These are phyloP conservation scores for Leucophenga montana DNA, from an alignment of 2,888 invertebrate species.

Conservation along the genomic window DNA sequence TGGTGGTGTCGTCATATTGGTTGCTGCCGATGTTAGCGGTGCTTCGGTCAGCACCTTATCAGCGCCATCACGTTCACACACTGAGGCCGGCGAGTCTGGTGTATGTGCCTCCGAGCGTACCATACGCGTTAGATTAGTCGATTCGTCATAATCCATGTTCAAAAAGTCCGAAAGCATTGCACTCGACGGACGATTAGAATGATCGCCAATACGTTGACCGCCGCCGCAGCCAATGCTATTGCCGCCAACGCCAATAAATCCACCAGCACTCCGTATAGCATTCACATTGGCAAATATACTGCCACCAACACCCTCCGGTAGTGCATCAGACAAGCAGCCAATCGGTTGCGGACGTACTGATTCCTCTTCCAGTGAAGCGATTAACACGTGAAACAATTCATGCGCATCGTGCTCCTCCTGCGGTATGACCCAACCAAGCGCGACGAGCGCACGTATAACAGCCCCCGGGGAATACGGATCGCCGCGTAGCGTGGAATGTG, in stretches of 20 bases:
- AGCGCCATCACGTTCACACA: constrained; percentile 67
- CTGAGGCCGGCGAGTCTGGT: constrained; percentile 73
- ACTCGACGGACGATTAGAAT: constrained; percentile 74
- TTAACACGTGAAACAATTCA: constrained; percentile 90
- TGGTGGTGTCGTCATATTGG: constrained; percentile 23
- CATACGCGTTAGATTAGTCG: constrained; percentile 69
- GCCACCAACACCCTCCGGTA: constrained; percentile 75
- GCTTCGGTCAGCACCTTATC: constrained; percentile 42
- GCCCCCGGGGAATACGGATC: constrained; percentile 78
- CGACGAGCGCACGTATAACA: constrained; percentile 81
- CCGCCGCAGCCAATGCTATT: constrained; percentile 15
- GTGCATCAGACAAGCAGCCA: constrained; percentile 85
- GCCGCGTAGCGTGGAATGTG: constrained; percentile 78
- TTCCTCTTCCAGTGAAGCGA: constrained; percentile 94
- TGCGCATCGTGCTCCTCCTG: constrained; percentile 96
- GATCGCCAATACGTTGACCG: constrained; percentile 54
- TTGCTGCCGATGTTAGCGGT: constrained; percentile 36
- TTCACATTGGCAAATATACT: constrained; percentile 48
- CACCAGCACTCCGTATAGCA: background rate
- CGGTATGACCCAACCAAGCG: constrained; percentile 90
- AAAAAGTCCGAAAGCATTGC: constrained; percentile 73
- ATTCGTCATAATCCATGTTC: constrained; percentile 72
- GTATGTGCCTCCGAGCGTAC: constrained; percentile 73
- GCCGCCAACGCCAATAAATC: background rate
- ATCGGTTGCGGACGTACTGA: constrained; percentile 72